These are phyloP conservation scores for Anagrus nilaparvatae DNA, from an alignment of 1,140 invertebrate species.

Conservation along the genomic window DNA sequence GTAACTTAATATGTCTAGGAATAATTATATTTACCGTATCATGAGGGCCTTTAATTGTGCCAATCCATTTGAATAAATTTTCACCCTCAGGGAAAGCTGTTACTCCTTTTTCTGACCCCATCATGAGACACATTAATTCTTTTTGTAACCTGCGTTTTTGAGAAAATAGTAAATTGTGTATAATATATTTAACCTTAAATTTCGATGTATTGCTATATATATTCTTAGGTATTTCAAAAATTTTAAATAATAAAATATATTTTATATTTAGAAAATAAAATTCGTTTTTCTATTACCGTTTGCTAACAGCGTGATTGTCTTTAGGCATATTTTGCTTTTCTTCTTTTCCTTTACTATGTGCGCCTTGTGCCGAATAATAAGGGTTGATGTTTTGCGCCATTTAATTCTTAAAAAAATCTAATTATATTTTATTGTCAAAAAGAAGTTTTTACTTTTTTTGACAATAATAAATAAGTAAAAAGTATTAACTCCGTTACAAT, in stretches of 20 bases:
- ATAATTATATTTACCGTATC: constrained; percentile 57
- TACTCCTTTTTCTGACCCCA: constrained; percentile 80
- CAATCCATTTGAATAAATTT: constrained; percentile 93
- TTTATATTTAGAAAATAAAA: constrained; percentile 2
- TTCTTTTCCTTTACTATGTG: constrained; percentile 60
- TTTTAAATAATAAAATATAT: too few relatives aligned
- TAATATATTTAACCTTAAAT: too few relatives aligned
- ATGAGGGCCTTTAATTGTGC: constrained; percentile 79
- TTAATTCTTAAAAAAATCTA: constrained; percentile 21
- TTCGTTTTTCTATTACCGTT: constrained; percentile 51
- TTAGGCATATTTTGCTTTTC: constrained; percentile 58
- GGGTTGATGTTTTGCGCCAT: constrained; percentile 82
- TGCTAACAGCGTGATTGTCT: constrained; percentile 77
- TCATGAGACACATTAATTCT: constrained; percentile 76
- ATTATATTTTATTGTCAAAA: too few relatives aligned
- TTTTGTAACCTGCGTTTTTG: constrained; percentile 57
- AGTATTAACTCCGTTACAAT: too few relatives aligned
- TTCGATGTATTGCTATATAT: too few relatives aligned
- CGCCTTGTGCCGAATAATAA: constrained; percentile 54
- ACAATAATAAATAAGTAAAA: too few relatives aligned
- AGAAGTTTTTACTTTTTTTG: too few relatives aligned
- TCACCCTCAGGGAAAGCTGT: constrained; percentile 95
- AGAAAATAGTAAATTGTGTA: constrained; percentile 2
- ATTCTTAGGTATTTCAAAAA: too few relatives aligned
- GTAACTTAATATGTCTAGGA: constrained; percentile 2